Base-by-base conservation (phyloP, 53 echinoderm and acorn worm genomes). In the Apostichopus leukothele region DNA sequence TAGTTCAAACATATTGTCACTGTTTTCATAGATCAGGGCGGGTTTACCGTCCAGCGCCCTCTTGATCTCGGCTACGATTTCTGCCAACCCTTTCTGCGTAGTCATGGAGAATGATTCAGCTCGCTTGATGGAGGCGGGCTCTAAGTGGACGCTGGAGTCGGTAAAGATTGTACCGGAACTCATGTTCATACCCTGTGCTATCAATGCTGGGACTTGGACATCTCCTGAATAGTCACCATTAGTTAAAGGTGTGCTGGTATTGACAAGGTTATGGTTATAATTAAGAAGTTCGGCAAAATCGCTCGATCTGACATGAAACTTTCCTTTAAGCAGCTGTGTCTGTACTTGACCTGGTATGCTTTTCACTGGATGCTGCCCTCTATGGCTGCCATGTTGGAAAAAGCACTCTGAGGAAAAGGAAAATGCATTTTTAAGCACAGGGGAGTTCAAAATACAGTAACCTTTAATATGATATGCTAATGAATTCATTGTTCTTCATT, bases 61-160 rank as follows among this genome's bases (percentile, higher is more conserved):
- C 74, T 92, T 77, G 71, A 98, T 98, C 75, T 98, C 98, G 8
- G 92, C 89, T 4, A 98, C 93, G 19, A 98, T 95, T 83, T 98
- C 98, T 5, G 76, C 74, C 6, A 98, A 89, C 23, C 91, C 95
- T 81, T 98, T 98, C 73, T 91, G 92, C n/a, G 98, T 98, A 11
- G 95, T 98, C 95, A 98, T 93, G 78, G 94, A 93, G 87, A 98
- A 98, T 50, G 98, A 98, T 76, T 94, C 91, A 3, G 98, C 98
- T n/a, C 94, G 95, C 53, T 95, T 97, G 86, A 98, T 92, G 52
- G 95, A 92, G 61, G 92, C 94, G 5, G 95, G 95, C 74, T 98
- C 95, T 67, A 86, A 85, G 51, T 91, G 84, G 78, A 95, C 91
- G 84, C 93, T 95, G 27, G 95, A 95, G 75, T 98, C 94, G 54